These are phyloP conservation scores for Forbesichthys agassizii DNA, from an alignment of 2,113 vertebrate species.

Conservation along the genomic window DNA sequence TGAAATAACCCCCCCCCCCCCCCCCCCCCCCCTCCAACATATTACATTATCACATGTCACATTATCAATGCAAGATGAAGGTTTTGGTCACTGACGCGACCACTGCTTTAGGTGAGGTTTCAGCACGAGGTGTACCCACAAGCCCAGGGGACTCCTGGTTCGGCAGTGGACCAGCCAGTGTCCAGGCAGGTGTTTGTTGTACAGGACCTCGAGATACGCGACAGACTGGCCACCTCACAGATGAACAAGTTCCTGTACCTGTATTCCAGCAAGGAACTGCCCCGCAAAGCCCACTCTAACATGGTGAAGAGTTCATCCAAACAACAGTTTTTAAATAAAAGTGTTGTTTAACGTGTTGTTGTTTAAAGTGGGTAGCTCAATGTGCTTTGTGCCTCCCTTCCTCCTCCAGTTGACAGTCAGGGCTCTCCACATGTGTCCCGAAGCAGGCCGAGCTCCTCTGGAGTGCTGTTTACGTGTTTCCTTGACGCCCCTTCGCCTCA, in stretches of 20 bases:
- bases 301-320: constrained; percentile 77
- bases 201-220: constrained; percentile 95
- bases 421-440: constrained; percentile 91
- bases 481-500: constrained; percentile 95
- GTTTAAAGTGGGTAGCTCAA: background rate
- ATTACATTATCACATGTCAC: background rate
- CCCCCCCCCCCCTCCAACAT: no score
- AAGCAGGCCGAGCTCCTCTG: constrained; percentile 89
- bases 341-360: background rate
- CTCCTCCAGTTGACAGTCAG: constrained; percentile 86
- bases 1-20: no score
- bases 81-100: constrained; percentile 4
- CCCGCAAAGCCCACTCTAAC: constrained; percentile 92
- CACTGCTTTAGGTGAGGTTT: constrained; percentile 85
- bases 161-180: constrained; percentile 82
- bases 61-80: background rate
- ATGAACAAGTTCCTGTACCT: constrained; percentile 99
- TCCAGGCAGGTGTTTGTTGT: constrained; percentile 93
- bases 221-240: constrained; percentile 93
- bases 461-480: constrained; percentile 95
- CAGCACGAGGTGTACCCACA: constrained; percentile 95
- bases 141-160: constrained; percentile 55
- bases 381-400: constrained; percentile 8
- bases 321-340: background rate
- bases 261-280: constrained; percentile 95